These are phyloP conservation scores for Acleris literana DNA, from an alignment of 2,888 invertebrate genomes.

Conservation along the genomic window DNA sequence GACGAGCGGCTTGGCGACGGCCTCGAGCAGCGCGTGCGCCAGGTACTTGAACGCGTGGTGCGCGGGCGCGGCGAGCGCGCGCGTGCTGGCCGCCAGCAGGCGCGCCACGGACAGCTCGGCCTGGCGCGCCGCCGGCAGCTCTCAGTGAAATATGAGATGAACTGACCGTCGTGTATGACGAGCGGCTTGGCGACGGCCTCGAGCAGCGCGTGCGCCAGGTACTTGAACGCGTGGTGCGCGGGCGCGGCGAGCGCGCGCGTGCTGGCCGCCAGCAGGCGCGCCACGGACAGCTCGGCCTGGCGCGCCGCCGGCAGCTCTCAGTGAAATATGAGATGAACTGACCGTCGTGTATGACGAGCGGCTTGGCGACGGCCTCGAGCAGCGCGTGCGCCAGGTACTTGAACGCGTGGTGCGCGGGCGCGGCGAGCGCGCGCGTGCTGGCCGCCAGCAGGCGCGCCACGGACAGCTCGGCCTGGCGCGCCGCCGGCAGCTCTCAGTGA, in stretches of 20 bases:
- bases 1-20: slow-evolving; percentile 51
- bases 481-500: slow-evolving; percentile 22
- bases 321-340: slow-evolving; percentile 20
- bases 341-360: slow-evolving; percentile 59
- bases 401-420: slow-evolving; percentile 43
- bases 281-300: background rate
- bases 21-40: slow-evolving; percentile 49
- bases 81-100: slow-evolving; percentile 3
- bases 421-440: slow-evolving; percentile 35
- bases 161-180: slow-evolving; percentile 57
- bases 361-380: slow-evolving; percentile 47
- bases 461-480: slow-evolving; percentile 5
- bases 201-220: slow-evolving; percentile 53
- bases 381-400: slow-evolving; percentile 52
- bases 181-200: slow-evolving; percentile 47
- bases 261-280: background rate
- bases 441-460: slow-evolving; percentile 1
- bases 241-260: slow-evolving; percentile 38
- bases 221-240: slow-evolving; percentile 46
- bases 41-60: slow-evolving; percentile 50
- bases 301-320: slow-evolving; percentile 22
- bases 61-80: slow-evolving; percentile 39
- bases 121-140: slow-evolving; percentile 19
- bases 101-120: background rate
- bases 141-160: background rate